These are phyloP conservation scores for Cinclus mexicanus DNA, from an alignment of 2,113 vertebrate species.

Conservation along the genomic window DNA sequence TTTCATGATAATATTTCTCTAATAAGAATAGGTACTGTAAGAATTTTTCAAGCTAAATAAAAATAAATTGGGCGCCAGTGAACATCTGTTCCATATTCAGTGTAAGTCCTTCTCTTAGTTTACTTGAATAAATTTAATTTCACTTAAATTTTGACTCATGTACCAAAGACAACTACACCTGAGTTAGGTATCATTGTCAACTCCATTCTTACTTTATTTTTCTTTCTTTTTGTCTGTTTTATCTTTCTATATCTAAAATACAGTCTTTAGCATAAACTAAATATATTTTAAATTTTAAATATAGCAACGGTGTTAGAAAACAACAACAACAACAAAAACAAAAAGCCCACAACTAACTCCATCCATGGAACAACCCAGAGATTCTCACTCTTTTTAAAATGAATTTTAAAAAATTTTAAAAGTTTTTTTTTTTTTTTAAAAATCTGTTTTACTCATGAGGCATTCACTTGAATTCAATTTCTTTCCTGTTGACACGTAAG, in stretches of 20 bases:
- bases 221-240: not conserved
- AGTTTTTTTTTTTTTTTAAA: too few species aligned
- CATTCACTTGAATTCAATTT: not conserved
- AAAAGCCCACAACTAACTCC: rapidly evolving
- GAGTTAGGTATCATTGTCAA: not conserved
- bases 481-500: not conserved
- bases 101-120: not conserved
- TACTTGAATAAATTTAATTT: not conserved
- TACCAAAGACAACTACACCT: not conserved
- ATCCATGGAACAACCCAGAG: rapidly evolving
- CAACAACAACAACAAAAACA: not conserved
- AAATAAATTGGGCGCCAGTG: not conserved
- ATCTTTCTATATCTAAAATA: not conserved
- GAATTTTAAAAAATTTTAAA: too few species aligned
- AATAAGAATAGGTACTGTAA: not conserved
- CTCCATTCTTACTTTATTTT: not conserved
- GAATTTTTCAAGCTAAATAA: not conserved
- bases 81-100: not conserved
- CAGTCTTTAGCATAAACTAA: not conserved
- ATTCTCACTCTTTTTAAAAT: not conserved
- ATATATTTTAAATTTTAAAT: not conserved
- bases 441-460: not conserved
- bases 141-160: not conserved
- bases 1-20: not conserved
- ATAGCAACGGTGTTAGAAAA: not conserved